Conservation (phyloP, 2,113 vertebrate species). For the Xenopus borealis region DNA sequence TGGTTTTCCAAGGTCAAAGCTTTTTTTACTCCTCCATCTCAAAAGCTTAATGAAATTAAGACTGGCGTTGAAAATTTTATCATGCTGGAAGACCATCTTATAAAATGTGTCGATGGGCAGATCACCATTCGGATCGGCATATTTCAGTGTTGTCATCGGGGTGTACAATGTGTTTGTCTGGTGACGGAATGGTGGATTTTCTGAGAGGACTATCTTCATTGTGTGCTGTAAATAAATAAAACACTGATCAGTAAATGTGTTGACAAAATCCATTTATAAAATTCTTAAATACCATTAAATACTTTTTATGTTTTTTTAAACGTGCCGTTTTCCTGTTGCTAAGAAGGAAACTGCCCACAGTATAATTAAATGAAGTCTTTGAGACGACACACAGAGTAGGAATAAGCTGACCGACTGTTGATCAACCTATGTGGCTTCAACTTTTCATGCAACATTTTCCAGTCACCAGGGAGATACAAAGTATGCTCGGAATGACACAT, state of each 20-base stretch:
- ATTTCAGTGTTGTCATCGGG: constrained; percentile 82
- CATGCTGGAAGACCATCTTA: constrained; percentile 82
- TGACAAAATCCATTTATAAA: too few species aligned
- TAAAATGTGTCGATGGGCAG: constrained; percentile 83
- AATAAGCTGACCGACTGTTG: too few species aligned
- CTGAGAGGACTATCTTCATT: constrained; percentile 73
- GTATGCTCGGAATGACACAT: too few species aligned
- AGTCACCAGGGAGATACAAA: too few species aligned
- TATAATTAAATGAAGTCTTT: too few species aligned
- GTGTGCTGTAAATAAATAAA: constrained; percentile 67
- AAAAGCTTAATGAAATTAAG: constrained; percentile 81
- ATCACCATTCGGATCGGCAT: constrained; percentile 77
- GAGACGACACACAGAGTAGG: too few species aligned
- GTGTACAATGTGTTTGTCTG: constrained; percentile 81
- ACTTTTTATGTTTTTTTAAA: too few species aligned
- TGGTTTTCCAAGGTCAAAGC: constrained; percentile 68
- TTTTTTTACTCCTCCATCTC: constrained; percentile 78
- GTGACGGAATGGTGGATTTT: constrained; percentile 80
- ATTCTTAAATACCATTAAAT: too few species aligned
- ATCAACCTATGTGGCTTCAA: too few species aligned
- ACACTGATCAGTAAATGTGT: not conserved
- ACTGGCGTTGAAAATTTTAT: constrained; percentile 80
- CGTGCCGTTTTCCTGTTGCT: too few species aligned
- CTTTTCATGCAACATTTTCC: too few species aligned
- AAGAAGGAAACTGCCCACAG: too few species aligned